Conservation (phyloP, 1,140 invertebrate genomes). For the Eumaeus atala region DNA sequence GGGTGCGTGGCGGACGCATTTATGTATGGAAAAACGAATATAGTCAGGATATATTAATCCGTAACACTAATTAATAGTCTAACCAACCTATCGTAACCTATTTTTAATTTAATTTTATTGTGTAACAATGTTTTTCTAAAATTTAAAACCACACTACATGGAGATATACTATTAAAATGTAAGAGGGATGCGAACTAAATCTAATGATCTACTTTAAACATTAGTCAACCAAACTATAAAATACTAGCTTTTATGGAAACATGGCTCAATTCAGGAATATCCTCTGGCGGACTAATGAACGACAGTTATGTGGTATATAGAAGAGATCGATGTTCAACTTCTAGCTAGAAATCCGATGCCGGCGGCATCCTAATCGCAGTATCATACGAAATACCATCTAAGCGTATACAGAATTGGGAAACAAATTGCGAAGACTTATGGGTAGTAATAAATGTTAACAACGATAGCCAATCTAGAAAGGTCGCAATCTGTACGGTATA, state of each 20-base stretch:
- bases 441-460: slow-evolving; percentile 11
- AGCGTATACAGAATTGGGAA: too few species aligned
- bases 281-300: slow-evolving; percentile 10
- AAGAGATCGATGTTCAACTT: too few species aligned
- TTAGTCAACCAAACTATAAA: slow-evolving; percentile 10
- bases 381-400: neutral
- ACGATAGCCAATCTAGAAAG: slow-evolving; percentile 7
- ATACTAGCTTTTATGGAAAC: too few species aligned
- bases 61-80: slow-evolving; percentile 5
- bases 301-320: slow-evolving; percentile 15
- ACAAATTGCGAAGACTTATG: too few species aligned
- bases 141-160: neutral
- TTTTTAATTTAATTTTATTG: too few species aligned
- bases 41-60: slow-evolving; percentile 15
- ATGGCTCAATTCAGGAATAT: slow-evolving; percentile 11
- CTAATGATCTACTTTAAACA: slow-evolving; percentile 14
- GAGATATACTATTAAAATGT: slow-evolving; percentile 8
- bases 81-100: slow-evolving; percentile 12
- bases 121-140: too few species aligned
- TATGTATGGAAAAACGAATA: too few species aligned
- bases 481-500: too few species aligned
- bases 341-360: slow-evolving; percentile 14
- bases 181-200: slow-evolving; percentile 16
- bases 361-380: slow-evolving; percentile 17
- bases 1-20: too few species aligned